Evolutionary conservation across 2,888 invertebrate species (phyloP).

Genomic region (Cyrtodaria siliqua): DNA sequence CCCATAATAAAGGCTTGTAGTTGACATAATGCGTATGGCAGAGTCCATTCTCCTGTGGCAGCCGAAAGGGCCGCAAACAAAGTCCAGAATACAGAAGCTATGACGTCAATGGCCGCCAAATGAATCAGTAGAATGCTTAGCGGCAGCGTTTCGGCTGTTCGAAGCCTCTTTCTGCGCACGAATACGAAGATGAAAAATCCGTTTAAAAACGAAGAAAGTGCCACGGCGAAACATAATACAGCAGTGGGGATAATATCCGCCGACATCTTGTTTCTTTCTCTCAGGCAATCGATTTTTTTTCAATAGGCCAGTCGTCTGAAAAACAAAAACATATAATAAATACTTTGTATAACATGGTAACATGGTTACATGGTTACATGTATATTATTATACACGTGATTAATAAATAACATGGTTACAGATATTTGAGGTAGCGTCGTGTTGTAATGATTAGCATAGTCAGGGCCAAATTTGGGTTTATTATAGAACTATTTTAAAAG

Average conservation of each 20-base stretch:
- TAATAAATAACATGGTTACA: too few relatives aligned
- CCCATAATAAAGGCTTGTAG: constrained; percentile 67
- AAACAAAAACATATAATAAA: too few relatives aligned
- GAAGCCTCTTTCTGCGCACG: constrained; percentile 50
- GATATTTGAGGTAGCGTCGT: too few relatives aligned
- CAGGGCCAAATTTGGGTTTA: too few relatives aligned
- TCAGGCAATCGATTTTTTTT: too few relatives aligned
- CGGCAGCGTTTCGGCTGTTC: constrained; percentile 52
- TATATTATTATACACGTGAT: too few relatives aligned
- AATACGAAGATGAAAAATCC: constrained; percentile 56
- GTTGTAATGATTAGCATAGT: too few relatives aligned
- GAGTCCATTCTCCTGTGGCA: constrained; percentile 55
- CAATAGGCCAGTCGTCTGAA: too few relatives aligned
- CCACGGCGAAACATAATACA: constrained; percentile 34
- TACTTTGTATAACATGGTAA: too few relatives aligned
- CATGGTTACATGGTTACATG: too few relatives aligned
- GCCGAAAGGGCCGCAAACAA: constrained; percentile 59
- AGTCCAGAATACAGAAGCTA: constrained; percentile 70
- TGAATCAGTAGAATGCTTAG: constrained; percentile 46
- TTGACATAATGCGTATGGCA: constrained; percentile 65
- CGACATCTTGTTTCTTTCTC: constrained; percentile 25
- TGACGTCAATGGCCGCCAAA: constrained; percentile 66
- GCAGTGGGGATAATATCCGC: constrained; percentile 28
- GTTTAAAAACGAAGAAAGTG: constrained; percentile 46
- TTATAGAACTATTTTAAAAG: too few relatives aligned